A percentile compares a stretch with the other conserved stretches of the same genome.
These are phyloP conservation scores for Eulacestoma nigropectus DNA, from an alignment of 2,113 vertebrate genomes.

Conservation along the genomic window DNA sequence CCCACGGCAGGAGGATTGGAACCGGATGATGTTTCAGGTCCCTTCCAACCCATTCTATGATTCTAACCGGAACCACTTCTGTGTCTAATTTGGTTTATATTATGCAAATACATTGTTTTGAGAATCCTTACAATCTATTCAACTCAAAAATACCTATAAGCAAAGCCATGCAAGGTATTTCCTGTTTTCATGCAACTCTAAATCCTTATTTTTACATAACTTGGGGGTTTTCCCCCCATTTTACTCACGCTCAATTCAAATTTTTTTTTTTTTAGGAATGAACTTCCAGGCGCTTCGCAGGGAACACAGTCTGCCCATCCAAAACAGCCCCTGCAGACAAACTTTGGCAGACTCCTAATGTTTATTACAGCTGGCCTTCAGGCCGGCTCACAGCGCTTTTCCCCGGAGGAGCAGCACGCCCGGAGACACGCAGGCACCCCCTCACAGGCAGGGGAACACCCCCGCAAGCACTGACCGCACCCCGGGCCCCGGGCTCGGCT, in stretches of 20 bases:
- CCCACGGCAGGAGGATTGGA: background rate
- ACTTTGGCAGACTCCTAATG: background rate
- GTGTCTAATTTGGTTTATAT: background rate
- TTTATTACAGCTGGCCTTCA: background rate
- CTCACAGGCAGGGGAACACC: accelerated
- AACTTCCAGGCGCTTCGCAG: background rate
- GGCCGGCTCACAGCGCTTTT: accelerated
- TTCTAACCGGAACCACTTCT: background rate
- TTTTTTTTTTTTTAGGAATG: background rate
- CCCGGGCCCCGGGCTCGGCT: background rate
- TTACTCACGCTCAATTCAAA: background rate
- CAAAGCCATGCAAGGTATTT: background rate
- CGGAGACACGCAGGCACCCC: too few relatives aligned
- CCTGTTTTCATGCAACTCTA: background rate
- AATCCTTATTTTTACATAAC: background rate
- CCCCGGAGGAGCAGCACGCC: background rate
- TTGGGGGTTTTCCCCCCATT: background rate
- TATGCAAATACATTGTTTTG: background rate
- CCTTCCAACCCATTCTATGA: background rate
- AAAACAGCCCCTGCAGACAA: background rate
- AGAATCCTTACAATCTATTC: background rate
- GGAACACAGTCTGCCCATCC: background rate
- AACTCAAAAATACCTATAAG: background rate
- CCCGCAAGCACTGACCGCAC: accelerated
- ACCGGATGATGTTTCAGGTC: background rate